Evolutionary conservation across 2,113 vertebrate species (phyloP), one percentile per base, ranked within the genome.

Genomic region (Parotia lawesii): DNA sequence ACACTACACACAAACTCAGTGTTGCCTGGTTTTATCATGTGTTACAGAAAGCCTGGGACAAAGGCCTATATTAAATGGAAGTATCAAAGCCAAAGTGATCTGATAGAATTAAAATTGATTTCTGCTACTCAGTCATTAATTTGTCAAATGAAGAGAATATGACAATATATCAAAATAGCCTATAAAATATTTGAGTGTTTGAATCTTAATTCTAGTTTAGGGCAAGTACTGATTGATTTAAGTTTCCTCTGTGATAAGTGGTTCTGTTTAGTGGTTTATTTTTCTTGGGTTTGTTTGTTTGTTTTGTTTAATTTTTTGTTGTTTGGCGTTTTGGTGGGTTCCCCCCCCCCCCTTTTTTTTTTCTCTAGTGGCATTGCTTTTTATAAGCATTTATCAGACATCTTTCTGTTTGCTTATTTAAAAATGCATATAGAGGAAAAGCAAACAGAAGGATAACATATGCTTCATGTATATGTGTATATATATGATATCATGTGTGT

Each of bases 71-170:
- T 90, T 84, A 60, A 54, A 45, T 78, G 57, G 53, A 96, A 82
- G 47, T 54, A 80, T 38, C 23, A 75, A 69, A 88, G 42, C 33
- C 22, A 19, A 42, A 76, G 35, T 48, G 45, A 37, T 88, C 40
- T 94, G 25, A 31, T 60, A 81, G 78, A 50, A 62, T 76, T 84
- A 56, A 65, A 82, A 58, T 56, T 66, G 28, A 54, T 90, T 95
- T 89, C 53, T 91, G 12, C 44, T 69, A 28, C 20, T 60, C 17
- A 10, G 31, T 77, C 29, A 20, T 79, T 83, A 21, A 40, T 93
- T 60, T 89, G 54, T 78, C 78, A 61, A 28, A 51, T 61, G 20
- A 76, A 82, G 15, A 87, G 18, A 9, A 11, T 57, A 56, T 60
- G 53, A 19, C 12, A 48, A 9, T 33, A 9, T 70, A 11, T 42